A percentile compares a stretch with the other conserved stretches of the same genome.
phyloP scores from a whole-genome alignment of 2,797 vertebrate species.

The Ibycter americanus region DNA sequence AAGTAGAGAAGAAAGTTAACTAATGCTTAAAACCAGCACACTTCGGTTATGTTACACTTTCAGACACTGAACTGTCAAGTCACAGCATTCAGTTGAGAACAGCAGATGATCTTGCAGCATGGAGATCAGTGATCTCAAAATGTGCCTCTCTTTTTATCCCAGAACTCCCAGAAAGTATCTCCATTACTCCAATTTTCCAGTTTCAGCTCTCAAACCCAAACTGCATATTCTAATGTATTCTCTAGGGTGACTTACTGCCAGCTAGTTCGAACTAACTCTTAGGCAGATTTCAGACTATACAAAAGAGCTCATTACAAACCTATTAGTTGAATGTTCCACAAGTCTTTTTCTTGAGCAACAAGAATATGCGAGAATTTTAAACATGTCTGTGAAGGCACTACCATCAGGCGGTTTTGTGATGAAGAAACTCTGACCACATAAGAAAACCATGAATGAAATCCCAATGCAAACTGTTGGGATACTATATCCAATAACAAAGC shows the following conservation, averaged over 20 bases:
- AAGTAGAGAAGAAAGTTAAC: background rate
- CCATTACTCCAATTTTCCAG: background rate
- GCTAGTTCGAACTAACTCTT: background rate
- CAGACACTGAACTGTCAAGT: background rate
- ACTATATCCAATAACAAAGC: slow-evolving; percentile 87
- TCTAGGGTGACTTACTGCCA: background rate
- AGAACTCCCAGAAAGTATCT: background rate
- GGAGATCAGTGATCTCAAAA: background rate
- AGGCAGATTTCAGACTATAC: background rate
- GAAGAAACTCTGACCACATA: slow-evolving; percentile 88
- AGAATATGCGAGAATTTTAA: slow-evolving; percentile 85
- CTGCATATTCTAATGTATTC: background rate
- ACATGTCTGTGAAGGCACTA: slow-evolving; percentile 93
- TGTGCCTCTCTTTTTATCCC: background rate
- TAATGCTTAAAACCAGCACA: background rate
- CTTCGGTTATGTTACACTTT: accelerated
- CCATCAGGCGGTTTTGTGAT: slow-evolving; percentile 93
- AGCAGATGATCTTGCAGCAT: background rate
- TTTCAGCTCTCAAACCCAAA: background rate
- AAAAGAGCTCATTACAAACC: slow-evolving; percentile 72
- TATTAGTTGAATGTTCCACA: slow-evolving; percentile 68
- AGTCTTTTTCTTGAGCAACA: slow-evolving; percentile 79
- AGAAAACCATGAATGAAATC: slow-evolving; percentile 90
- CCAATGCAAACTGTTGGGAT: slow-evolving; percentile 90
- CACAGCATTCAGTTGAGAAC: background rate